These are phyloP conservation scores for Lytechinus pictus DNA, from an alignment of 35 echinoderm and acorn worm genomes.

Conservation along the genomic window DNA sequence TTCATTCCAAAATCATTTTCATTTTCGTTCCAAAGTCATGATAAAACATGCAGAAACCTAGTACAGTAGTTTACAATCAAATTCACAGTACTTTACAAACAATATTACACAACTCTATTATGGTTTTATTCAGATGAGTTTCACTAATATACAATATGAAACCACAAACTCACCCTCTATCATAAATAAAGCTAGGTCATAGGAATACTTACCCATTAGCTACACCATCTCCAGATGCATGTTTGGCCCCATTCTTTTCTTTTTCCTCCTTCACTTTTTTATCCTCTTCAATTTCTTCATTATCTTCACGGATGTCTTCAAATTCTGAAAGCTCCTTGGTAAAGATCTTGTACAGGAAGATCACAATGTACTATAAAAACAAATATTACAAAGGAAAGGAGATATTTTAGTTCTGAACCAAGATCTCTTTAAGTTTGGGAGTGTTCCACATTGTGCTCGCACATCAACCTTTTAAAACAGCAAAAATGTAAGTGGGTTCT, in stretches of 20 bases:
- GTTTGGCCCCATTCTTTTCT: constrained; percentile 18
- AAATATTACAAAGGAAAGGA: neutral
- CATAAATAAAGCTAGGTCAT: neutral
- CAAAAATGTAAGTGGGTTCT: too few relatives aligned
- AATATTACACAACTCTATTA: too few relatives aligned
- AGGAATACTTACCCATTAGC: constrained; percentile 65
- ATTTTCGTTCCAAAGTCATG: too few relatives aligned
- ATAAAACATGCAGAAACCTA: too few relatives aligned
- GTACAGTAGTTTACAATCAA: too few relatives aligned
- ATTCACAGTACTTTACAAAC: too few relatives aligned
- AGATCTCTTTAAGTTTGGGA: too few relatives aligned
- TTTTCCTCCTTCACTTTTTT: constrained; percentile 39
- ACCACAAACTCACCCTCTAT: neutral
- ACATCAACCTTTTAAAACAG: too few relatives aligned
- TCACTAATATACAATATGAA: too few relatives aligned
- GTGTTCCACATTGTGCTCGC: too few relatives aligned
- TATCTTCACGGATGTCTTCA: constrained; percentile 92
- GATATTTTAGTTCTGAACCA: neutral
- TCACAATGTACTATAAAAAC: constrained; percentile 72
- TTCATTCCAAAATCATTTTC: too few relatives aligned
- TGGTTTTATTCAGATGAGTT: too few relatives aligned
- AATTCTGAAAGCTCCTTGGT: constrained; percentile 69
- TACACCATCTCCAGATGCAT: neutral
- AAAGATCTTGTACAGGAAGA: constrained; percentile 84
- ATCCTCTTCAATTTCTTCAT: constrained; percentile 36